phyloP scores from a whole-genome alignment of 2,888 invertebrate species.

The Aleiodes leptofemur region DNA sequence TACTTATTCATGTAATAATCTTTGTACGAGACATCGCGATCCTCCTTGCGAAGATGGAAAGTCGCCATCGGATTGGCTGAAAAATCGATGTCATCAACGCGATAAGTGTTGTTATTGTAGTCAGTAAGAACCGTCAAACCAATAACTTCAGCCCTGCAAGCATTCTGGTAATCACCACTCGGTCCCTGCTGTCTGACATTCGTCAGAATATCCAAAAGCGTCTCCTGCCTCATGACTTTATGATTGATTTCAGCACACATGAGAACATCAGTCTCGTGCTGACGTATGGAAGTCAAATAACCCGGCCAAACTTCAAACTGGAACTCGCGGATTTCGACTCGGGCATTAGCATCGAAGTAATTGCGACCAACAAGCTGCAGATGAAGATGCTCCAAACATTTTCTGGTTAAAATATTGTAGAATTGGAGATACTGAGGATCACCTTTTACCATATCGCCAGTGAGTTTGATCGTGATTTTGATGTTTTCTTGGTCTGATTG shows the following conservation, averaged over 20 bases:
- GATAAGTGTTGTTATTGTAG: constrained; percentile 86
- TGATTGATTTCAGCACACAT: constrained; percentile 88
- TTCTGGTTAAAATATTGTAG: constrained; percentile 86
- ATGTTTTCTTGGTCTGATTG: constrained; percentile 77
- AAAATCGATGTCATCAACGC: constrained; percentile 86
- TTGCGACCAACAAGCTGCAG: constrained; percentile 85
- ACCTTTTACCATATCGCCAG: constrained; percentile 81
- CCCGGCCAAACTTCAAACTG: constrained; percentile 89
- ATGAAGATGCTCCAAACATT: constrained; percentile 80
- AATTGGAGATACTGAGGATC: constrained; percentile 86
- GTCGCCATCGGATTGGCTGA: constrained; percentile 49
- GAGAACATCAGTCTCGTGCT: constrained; percentile 86
- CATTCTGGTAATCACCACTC: constrained; percentile 75
- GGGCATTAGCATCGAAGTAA: constrained; percentile 82
- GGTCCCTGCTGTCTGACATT: constrained; percentile 76
- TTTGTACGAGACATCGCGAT: constrained; percentile 76
- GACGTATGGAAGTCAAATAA: constrained; percentile 88
- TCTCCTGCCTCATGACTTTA: constrained; percentile 89
- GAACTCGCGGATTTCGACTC: constrained; percentile 79
- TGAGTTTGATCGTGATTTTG: constrained; percentile 78
- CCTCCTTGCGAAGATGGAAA: constrained; percentile 75
- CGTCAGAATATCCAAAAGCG: constrained; percentile 80
- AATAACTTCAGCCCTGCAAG: constrained; percentile 61
- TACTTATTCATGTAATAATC: constrained; percentile 85
- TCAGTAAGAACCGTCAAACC: constrained; percentile 83